A percentile compares a stretch with the other conserved stretches of the same genome.
Evolutionary conservation across 1,140 invertebrate species (phyloP).

Genomic region (Helicoverpa zea): DNA sequence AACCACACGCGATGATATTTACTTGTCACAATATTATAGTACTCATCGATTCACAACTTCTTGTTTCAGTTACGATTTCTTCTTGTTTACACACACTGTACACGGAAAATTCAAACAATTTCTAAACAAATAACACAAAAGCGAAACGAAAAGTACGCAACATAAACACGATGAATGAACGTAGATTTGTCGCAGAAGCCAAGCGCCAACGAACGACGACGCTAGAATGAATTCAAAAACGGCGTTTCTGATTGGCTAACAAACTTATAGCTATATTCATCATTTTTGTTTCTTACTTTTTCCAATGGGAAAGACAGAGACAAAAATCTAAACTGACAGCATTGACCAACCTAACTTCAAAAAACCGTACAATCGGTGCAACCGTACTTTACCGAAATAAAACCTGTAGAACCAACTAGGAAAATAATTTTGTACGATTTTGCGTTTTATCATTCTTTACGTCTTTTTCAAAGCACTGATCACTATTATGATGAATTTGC

Average conservation of each 20-base stretch:
- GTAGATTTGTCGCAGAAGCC: slow-evolving; percentile 57
- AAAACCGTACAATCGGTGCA: too few species aligned
- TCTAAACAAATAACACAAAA: slow-evolving; percentile 46
- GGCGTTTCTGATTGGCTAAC: slow-evolving; percentile 74
- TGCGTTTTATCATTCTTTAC: too few species aligned
- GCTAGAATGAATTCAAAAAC: slow-evolving; percentile 77
- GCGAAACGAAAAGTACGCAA: slow-evolving; percentile 40
- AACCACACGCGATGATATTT: slow-evolving; percentile 64
- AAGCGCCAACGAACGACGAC: slow-evolving; percentile 72
- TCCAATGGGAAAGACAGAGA: slow-evolving; percentile 4
- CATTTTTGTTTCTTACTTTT: background rate
- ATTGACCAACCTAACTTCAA: slow-evolving; percentile 15
- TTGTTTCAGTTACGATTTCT: slow-evolving; percentile 22
- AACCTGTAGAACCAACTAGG: background rate
- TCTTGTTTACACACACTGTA: slow-evolving; percentile 19
- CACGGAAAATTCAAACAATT: slow-evolving; percentile 37
- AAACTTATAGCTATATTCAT: slow-evolving; percentile 61
- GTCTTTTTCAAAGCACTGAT: too few species aligned
- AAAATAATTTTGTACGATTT: too few species aligned
- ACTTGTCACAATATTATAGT: slow-evolving; percentile 55
- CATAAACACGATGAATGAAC: slow-evolving; percentile 55
- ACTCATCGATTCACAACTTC: slow-evolving; percentile 44
- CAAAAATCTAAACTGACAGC: background rate
- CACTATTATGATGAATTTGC: too few species aligned
- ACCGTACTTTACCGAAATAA: slow-evolving; percentile 3